Evolutionary conservation across 2,888 invertebrate genomes (phyloP), one percentile per base, ranked within the genome.

Genomic region (Sphecodes monilicornis): DNA sequence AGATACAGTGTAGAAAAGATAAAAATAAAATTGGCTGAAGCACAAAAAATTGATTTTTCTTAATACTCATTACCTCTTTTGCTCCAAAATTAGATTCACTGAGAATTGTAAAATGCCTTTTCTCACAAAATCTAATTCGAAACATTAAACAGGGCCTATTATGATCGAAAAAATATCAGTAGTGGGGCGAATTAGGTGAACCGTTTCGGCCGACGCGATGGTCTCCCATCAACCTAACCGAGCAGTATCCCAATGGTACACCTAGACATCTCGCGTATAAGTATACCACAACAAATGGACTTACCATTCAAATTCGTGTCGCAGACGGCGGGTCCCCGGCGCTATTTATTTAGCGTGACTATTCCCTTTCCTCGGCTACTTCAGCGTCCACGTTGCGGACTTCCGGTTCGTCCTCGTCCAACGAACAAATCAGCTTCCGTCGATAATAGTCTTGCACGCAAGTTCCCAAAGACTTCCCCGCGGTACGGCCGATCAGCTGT

Each of bases 261-360:
- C 26, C 57, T 11, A 57, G n/a, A 5, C n/a, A 11, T 11, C 26
- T 13, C 64, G 75, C 46, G 50, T 60, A 50, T 76, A 68, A 39
- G 50, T 60, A 50, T 76, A 68, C 69, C 66, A 75, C 43, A 54
- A 66, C 66, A 64, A 64, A 57, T 13, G 5, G 13, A 88, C 89
- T 89, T 64, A 89, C 89, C 89, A 89, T 87, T 82, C 82, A 89
- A 83, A 80, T 82, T 78, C 78, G 76, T 76, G 78, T 69, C 70
- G 83, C 74, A 71, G 77, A 80, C 72, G 18, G 75, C 39, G 32
- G 78, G 69, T 66, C 66, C 60, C 64, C 70, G 83, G 68, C 64
- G 87, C 79, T 87, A 87, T 89, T 76, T 80, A 78, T 78, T 84
- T 78, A 72, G 70, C 81, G 66, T 29, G 64, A 66, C 66, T 66